Base-by-base conservation (phyloP, 30 jellyfish, hydroid and myxozoan genomes). In the Aurelia aurita region DNA sequence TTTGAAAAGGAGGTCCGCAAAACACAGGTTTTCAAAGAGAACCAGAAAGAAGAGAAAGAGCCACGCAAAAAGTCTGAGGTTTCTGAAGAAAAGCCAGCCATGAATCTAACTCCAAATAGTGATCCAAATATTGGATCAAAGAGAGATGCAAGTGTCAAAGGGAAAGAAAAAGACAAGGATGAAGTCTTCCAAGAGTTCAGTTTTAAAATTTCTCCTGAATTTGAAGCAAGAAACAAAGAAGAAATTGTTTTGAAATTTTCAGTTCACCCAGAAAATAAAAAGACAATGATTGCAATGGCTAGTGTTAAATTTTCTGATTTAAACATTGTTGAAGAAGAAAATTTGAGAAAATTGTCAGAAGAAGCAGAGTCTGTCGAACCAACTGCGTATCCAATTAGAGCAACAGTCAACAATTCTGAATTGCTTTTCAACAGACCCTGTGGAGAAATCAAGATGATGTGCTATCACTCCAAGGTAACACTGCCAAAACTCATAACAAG, bases 191-290 rank as follows among this genome's bases (percentile, higher is more conserved):
- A 86, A 74, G 89, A 86, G 46, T 86, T 86, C 54, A 60, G 65
- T 66, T 86, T 86, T 60, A 73, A 72, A 25, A 53, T 86, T 31
- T 23, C 29, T 6, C 54, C 69, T 5, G 91, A 55, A 22, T 81
- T 81, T 68, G 77, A 66, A 26, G n/a, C 21, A 3, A 27, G 85
- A 54, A 69, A 81, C 58, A 26, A 51, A 26, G 91, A 67, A 1
- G 96, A 87, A 20, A 12, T 82, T n/a, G 29, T 59, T 23, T 57
- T 90, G 88, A 90, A 82, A 82, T 49, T 90, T 31, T 81, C 95
- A 25, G 86, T 90, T 80, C 97, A 90, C 44, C 87, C 95, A n/a
- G 95, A 79, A 3, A 72, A 81, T 44, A 66, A 66, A 39, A 90
- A 83, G 62, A 69, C 44, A 22, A 78, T 82, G 91, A 45, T 83